Evolutionary conservation across 2,797 vertebrate genomes (phyloP).

Genomic region (Micropoecilia bifurca): DNA sequence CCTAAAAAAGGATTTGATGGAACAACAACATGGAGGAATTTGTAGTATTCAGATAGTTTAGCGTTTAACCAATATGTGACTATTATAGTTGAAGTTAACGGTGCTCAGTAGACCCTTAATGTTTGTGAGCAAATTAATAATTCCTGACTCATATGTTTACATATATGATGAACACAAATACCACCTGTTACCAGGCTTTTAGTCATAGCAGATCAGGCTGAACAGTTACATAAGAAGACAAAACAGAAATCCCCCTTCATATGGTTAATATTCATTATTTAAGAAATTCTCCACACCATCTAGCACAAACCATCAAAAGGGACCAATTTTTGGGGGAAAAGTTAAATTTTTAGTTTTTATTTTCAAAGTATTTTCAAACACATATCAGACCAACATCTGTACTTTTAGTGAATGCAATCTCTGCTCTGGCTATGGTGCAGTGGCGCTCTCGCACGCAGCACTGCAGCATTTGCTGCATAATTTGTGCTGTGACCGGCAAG

Average conservation of each 20-base stretch:
- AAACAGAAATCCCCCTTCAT: constrained; percentile 4
- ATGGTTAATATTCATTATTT: constrained; percentile 29
- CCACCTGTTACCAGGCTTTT: constrained; percentile 48
- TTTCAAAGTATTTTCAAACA: constrained; percentile 28
- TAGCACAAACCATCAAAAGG: constrained; percentile 11
- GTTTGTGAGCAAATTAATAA: constrained; percentile 34
- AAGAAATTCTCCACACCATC: constrained; percentile 8
- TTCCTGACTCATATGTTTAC: constrained; percentile 50
- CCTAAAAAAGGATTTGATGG: constrained; percentile 40
- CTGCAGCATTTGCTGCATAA: constrained; percentile 78
- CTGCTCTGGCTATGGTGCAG: constrained; percentile 65
- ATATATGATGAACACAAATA: constrained; percentile 23
- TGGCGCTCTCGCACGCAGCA: constrained; percentile 68
- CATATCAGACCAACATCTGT: constrained; percentile 53
- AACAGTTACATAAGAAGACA: constrained; percentile 12
- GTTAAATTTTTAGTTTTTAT: constrained; percentile 6
- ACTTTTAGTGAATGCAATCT: constrained; percentile 53
- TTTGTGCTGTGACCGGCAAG: constrained; percentile 77
- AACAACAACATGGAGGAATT: constrained; percentile 39
- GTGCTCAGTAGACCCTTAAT: constrained; percentile 30
- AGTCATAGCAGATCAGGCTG: constrained; percentile 17
- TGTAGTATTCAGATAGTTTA: constrained; percentile 48
- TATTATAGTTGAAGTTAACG: constrained; percentile 36
- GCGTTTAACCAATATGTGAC: constrained; percentile 38
- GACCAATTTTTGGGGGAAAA: constrained; percentile 10